phyloP scores from a whole-genome alignment of 2,113 vertebrate species.

The Lonchura striata region DNA sequence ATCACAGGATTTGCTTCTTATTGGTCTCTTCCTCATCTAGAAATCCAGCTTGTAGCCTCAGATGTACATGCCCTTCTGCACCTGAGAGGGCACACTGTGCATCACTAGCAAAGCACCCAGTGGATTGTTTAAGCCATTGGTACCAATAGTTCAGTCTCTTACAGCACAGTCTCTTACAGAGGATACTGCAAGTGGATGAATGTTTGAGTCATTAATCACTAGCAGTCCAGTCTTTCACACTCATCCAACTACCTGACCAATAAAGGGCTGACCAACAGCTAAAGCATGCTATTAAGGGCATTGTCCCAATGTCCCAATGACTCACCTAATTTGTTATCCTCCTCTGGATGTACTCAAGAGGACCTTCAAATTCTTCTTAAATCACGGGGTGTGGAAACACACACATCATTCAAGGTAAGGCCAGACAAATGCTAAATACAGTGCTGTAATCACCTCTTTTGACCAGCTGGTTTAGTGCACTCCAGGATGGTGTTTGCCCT shows the following conservation, averaged over 20 bases:
- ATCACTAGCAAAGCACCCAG: not conserved
- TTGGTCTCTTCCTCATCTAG: not conserved
- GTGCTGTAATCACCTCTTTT: not conserved
- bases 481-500: not conserved
- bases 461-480: not conserved
- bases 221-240: not conserved
- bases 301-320: not conserved
- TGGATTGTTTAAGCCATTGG: not conserved
- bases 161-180: not conserved
- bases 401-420: not conserved
- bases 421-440: not conserved
- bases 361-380: not conserved
- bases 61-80: not conserved
- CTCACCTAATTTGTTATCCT: not conserved
- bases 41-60: not conserved
- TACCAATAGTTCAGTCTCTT: not conserved
- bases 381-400: fast-evolving
- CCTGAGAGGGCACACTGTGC: not conserved
- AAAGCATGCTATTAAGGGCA: not conserved
- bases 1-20: not conserved
- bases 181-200: not conserved
- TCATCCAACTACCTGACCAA: not conserved
- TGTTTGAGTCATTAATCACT: not conserved
- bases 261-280: not conserved
- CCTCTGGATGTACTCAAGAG: not conserved